phyloP scores from a whole-genome alignment of 2,888 invertebrate species.

The Fragum sueziense region DNA sequence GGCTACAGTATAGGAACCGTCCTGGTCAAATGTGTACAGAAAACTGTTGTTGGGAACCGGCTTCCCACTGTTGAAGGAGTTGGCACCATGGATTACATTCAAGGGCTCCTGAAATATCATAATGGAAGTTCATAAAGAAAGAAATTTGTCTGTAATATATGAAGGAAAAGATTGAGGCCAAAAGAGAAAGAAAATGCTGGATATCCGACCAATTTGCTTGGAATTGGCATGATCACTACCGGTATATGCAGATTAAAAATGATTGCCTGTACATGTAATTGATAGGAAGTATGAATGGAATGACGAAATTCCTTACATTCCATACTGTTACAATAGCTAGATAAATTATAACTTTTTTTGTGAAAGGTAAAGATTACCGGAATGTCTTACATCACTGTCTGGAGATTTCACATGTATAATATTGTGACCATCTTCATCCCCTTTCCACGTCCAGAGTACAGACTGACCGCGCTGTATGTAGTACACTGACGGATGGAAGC shows the following conservation, averaged over 20 bases:
- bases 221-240: no score
- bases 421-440: slow-evolving; percentile 78
- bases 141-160: no score
- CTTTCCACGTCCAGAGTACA: slow-evolving; percentile 82
- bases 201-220: no score
- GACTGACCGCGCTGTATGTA: slow-evolving; percentile 80
- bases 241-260: no score
- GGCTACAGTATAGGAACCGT: slow-evolving; percentile 79
- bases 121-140: no score
- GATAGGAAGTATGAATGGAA: no score
- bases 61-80: slow-evolving; percentile 82
- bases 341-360: neutral
- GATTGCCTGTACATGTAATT: no score
- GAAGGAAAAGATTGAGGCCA: no score
- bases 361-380: neutral
- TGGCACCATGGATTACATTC: slow-evolving; percentile 79
- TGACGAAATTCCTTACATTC: no score
- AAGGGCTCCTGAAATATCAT: slow-evolving; percentile 76
- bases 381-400: slow-evolving; percentile 75
- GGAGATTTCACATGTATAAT: slow-evolving; percentile 81
- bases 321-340: no score
- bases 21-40: slow-evolving; percentile 82
- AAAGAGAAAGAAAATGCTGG: no score
- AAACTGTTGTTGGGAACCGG: slow-evolving; percentile 80
- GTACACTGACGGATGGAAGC: slow-evolving; percentile 80